These are phyloP conservation scores for Neoseiulus cucumeris DNA, from an alignment of 1,140 invertebrate genomes.

Conservation along the genomic window DNA sequence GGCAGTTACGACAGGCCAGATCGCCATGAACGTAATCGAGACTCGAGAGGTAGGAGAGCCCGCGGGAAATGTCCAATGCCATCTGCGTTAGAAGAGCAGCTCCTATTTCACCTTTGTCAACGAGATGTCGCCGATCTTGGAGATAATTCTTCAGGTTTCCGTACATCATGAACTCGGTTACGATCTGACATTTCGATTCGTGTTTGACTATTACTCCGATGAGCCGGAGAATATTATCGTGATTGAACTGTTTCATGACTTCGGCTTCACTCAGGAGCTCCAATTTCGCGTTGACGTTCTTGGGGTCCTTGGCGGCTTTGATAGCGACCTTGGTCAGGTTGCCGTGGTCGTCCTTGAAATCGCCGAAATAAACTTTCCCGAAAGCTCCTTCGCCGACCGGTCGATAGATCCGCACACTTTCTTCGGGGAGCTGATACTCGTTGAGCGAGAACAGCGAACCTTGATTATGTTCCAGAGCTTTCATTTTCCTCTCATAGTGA, in stretches of 20 bases:
- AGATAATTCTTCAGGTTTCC: constrained; percentile 72
- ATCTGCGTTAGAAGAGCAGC: constrained; percentile 51
- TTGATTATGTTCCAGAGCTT: neutral
- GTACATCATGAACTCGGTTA: constrained; percentile 85
- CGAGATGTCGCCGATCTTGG: constrained; percentile 55
- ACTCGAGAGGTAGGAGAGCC: constrained; percentile 54
- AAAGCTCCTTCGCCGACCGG: constrained; percentile 72
- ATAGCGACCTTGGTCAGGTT: constrained; percentile 65
- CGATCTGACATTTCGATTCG: constrained; percentile 63
- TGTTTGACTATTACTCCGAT: constrained; percentile 61
- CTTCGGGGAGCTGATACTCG: constrained; percentile 64
- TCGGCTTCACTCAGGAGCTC: constrained; percentile 82
- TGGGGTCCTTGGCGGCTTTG: constrained; percentile 65
- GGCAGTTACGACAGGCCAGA: constrained; percentile 64
- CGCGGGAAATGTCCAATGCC: constrained; percentile 63
- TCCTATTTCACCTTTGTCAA: constrained; percentile 39
- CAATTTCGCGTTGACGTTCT: constrained; percentile 61
- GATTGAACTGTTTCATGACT: constrained; percentile 73
- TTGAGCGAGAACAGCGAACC: constrained; percentile 35
- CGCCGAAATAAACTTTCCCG: constrained; percentile 65
- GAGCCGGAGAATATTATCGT: constrained; percentile 68
- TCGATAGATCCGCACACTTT: constrained; percentile 68
- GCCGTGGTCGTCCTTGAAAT: constrained; percentile 41
- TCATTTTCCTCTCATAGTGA: constrained; percentile 30
- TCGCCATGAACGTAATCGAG: constrained; percentile 64